Conservation (phyloP, 1,140 invertebrate genomes). For the Drosophila funebris region DNA sequence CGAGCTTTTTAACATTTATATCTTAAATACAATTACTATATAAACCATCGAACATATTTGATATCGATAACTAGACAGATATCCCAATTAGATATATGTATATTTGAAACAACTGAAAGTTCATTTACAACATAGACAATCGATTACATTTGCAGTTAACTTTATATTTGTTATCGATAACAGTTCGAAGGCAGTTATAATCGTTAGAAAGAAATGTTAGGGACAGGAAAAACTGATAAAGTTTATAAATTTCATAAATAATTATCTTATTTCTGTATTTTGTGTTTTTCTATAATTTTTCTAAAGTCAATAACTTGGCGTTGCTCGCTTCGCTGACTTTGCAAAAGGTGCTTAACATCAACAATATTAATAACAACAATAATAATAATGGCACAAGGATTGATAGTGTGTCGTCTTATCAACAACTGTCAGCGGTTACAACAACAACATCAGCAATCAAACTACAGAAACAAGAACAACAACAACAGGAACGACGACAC, state of each 20-base stretch:
- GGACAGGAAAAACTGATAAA: neutral
- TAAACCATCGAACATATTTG: neutral
- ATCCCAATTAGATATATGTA: too few species aligned
- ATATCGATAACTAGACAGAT: neutral
- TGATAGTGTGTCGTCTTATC: slow-evolving; percentile 31
- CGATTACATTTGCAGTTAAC: neutral
- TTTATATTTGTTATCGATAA: neutral
- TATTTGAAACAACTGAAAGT: too few species aligned
- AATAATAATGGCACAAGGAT: slow-evolving; percentile 21
- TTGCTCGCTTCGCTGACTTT: slow-evolving; percentile 69
- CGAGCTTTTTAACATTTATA: too few species aligned
- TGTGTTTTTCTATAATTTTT: slow-evolving; percentile 26
- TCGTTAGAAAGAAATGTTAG: neutral
- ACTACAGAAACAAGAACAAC: slow-evolving; percentile 41
- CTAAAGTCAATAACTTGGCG: slow-evolving; percentile 65
- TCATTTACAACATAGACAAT: neutral
- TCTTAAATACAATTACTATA: too few species aligned
- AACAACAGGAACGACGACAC: slow-evolving; percentile 61
- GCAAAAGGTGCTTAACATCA: slow-evolving; percentile 76
- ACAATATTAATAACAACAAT: slow-evolving; percentile 60
- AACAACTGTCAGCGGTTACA: slow-evolving; percentile 27
- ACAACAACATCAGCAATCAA: slow-evolving; percentile 26
- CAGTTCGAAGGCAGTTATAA: neutral
- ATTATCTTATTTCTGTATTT: neutral
- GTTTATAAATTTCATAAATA: neutral